Base-by-base conservation (phyloP, 2,113 vertebrate species). In the Alexandromys fortis region DNA sequence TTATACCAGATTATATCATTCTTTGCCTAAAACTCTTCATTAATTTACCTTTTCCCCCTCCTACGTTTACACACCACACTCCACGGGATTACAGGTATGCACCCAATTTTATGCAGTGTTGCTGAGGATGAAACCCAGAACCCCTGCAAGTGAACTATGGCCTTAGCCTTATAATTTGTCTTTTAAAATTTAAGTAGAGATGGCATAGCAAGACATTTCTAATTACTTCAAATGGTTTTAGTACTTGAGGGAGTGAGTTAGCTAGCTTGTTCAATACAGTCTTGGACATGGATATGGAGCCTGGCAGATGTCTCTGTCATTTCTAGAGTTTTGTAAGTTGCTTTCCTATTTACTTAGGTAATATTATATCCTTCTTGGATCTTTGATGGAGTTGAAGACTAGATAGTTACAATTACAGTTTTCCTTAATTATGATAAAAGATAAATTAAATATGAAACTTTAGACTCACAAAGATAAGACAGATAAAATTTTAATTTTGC, bases 171-270 rank as follows among this genome's bases (percentile, higher is more conserved):
- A 68, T 58, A 76, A 75, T 42, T 58, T 79, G 78, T 22, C 72
- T 67, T 52, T 82, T 68, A 87, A 95, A 79, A 63, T 19, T 9
- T 0, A 96, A 86, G 67, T 78, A 63, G 70, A 45, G 2, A 94
- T 45, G 3, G 42, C 61, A 8, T 22, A 61, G 68, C 8, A 68
- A 38, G 63, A 79, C 22, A 63, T 67, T 45, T 77, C 55, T 42
- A 86, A 67, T 63, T 58, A 94, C 28, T 93, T 75, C 28, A 92
- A 81, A 88, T n/a, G 75, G 28, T 12, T 94, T 75, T 58, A 17
- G 22, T 89, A 61, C 26, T 1, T 67, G 65, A 67, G 65, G 11
- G 35, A n/a, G 30, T 52, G 19, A 78, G 28, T 38, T 35, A 55
- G 33, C 19, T 75, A 28, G 28, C 42, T 11, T 38, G 47, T 28